phyloP scores from a whole-genome alignment of 1,140 invertebrate genomes.

The Trachymyrmex cornetzi region DNA sequence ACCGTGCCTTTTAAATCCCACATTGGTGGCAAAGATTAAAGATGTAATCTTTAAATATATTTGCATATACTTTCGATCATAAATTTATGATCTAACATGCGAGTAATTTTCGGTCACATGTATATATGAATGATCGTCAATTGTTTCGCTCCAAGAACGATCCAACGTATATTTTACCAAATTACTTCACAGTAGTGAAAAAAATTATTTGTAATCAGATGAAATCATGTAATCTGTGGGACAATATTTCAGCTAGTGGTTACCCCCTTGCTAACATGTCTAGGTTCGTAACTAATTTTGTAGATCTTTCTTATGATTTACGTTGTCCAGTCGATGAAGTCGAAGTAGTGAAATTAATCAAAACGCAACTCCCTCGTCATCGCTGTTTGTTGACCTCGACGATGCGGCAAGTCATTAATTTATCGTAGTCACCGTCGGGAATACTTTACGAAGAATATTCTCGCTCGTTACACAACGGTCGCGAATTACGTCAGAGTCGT shows the following conservation, averaged over 20 bases:
- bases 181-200: too few species aligned
- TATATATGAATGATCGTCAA: too few species aligned
- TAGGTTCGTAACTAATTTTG: conserved; percentile 24
- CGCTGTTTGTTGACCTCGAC: conserved; percentile 62
- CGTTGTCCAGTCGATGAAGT: neutral
- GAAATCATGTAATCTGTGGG: too few species aligned
- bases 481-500: conserved; percentile 51
- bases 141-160: too few species aligned
- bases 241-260: too few species aligned
- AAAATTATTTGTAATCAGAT: too few species aligned
- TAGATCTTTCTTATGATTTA: neutral
- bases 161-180: too few species aligned
- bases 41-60: conserved; percentile 17
- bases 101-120: too few species aligned
- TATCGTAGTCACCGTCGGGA: conserved; percentile 38
- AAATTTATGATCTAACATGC: neutral
- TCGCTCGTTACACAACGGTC: conserved; percentile 40
- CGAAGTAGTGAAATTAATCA: conserved; percentile 31
- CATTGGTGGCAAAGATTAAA: neutral
- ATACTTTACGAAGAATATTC: conserved; percentile 49
- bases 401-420: conserved; percentile 44
- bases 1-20: too few species aligned
- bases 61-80: neutral
- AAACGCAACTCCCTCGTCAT: conserved; percentile 7
- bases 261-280: too few species aligned